These are phyloP conservation scores for Sula dactylatra DNA, from an alignment of 2,113 vertebrate genomes.

Conservation along the genomic window DNA sequence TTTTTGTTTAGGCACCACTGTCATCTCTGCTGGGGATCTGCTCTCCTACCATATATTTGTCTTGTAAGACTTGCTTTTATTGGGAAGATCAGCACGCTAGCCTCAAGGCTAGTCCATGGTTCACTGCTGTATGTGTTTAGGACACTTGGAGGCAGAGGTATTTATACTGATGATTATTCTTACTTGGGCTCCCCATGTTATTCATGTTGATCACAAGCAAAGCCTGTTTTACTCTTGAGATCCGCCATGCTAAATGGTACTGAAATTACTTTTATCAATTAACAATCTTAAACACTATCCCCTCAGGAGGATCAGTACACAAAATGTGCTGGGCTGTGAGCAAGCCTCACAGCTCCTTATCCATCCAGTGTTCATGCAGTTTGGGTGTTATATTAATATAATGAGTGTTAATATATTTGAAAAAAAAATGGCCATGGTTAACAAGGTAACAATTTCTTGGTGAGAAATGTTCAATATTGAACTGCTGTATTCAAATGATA, in stretches of 20 bases:
- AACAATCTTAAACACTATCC: background rate
- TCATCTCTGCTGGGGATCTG: background rate
- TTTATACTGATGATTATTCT: background rate
- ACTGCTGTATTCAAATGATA: background rate
- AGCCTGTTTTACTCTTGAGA: slow-evolving; percentile 16
- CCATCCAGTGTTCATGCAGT: background rate
- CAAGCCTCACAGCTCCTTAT: background rate
- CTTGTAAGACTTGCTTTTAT: background rate
- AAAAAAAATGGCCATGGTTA: background rate
- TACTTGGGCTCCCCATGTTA: background rate
- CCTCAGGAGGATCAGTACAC: background rate
- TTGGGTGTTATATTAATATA: background rate
- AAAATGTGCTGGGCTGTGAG: background rate
- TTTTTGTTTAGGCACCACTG: background rate
- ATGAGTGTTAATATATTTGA: background rate
- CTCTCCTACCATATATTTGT: background rate
- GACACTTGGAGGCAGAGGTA: background rate
- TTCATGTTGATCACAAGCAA: background rate
- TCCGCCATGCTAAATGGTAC: background rate
- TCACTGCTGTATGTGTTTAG: background rate
- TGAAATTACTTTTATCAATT: slow-evolving; percentile 36
- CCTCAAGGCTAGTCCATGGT: background rate
- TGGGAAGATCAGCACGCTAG: background rate
- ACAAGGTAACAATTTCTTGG: background rate
- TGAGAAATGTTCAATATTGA: background rate